Evolutionary conservation across 1,140 invertebrate genomes (phyloP), one percentile per base, ranked within the genome.

Genomic region (Atopsyche davidsoni): DNA sequence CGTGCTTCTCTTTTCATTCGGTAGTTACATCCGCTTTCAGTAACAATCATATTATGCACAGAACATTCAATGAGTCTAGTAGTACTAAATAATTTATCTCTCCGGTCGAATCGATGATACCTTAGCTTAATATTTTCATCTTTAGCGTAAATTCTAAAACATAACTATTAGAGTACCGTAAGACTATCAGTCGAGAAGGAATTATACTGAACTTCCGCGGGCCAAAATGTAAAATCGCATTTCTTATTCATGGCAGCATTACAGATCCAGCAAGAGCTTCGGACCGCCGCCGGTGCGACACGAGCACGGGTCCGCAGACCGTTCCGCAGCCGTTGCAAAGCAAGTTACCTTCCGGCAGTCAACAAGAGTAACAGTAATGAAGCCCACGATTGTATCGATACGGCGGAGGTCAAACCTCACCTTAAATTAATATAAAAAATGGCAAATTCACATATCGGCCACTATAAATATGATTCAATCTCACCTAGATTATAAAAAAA

Each of bases 161-260:
- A 17, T 24, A 14, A 16, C 25, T 31, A 14, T 17, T 43, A 48
- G 17, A 16, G 17, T 19, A 16, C 14, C 34, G 17, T 49, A 48
- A 49, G 31, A 36, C 43, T 51, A 55, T 55, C 53, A 55, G 53
- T 55, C 53, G 46, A 48, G 53, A 46, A 41, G 47, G 53, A 49
- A 46, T 50, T 23, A 34, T 34, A 34, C 32, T 34, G 32, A 34
- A 34, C n/a, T 40, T 19, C 10, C 11, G 16, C 11, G 24, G 24
- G 46, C 36, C 46, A 36, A 39, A 10, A n/a, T 31, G 46, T 41
- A 48, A 48, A 48, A 18, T 40, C 35, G 46, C 46, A 48, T 40
- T 48, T 48, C n/a, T 48, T 48, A 23, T 40, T 13, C 32, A 34
- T 34, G 36, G 14, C 36, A 39, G 19, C 36, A 3, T 21, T 39